These are phyloP conservation scores for Agapornis roseicollis DNA, from an alignment of 2,113 vertebrate species.

Conservation along the genomic window DNA sequence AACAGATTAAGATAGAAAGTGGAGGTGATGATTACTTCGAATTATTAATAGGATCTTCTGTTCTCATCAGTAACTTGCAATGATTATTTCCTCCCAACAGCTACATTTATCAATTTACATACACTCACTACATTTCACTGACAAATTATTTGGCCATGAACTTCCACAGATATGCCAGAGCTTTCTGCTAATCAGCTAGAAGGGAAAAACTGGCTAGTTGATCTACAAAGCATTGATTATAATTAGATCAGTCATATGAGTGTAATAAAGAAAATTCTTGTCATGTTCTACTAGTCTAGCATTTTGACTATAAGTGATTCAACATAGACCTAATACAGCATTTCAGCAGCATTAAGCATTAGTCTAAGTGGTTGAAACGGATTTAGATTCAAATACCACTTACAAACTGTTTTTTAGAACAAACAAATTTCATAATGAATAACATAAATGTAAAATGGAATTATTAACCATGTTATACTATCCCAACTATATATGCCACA, in stretches of 20 bases:
- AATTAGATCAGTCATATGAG: background rate
- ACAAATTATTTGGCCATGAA: conserved; percentile 28
- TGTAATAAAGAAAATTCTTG: conserved; percentile 4
- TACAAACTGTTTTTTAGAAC: background rate
- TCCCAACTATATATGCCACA: background rate
- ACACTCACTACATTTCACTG: background rate
- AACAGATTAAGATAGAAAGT: background rate
- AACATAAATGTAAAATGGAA: background rate
- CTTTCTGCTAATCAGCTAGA: conserved; percentile 27
- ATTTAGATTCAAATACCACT: background rate
- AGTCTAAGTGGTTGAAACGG: background rate
- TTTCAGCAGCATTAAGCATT: too few relatives aligned
- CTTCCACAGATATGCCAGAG: background rate
- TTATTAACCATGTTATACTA: background rate
- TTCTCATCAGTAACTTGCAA: conserved; percentile 5
- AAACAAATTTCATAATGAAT: background rate
- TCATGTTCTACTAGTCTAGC: background rate
- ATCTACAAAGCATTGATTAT: conserved; percentile 18
- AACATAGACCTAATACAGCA: too few relatives aligned
- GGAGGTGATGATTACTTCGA: background rate
- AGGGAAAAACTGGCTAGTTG: conserved; percentile 9
- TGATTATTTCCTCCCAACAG: conserved; percentile 11
- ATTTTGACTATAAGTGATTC: background rate
- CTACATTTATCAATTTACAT: conserved; percentile 38
- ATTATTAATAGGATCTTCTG: background rate